Base-by-base conservation (phyloP, 2,888 invertebrate species). In the Luffia ferchaultella region DNA sequence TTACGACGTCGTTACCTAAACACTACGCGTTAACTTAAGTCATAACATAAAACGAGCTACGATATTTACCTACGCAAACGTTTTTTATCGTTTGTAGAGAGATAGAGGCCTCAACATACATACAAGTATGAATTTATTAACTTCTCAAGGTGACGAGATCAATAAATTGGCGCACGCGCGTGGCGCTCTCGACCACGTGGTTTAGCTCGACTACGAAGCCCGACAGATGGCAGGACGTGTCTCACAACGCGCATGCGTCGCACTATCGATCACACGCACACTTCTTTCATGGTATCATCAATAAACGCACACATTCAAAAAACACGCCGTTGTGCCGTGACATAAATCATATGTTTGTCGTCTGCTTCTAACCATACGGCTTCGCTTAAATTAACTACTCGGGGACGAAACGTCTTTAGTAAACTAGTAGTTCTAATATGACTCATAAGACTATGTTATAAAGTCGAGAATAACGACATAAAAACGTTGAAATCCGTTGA, bases 261-360 rank as follows among this genome's bases (percentile, higher is more conserved):
- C 54, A 60, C 64, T 82, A 83, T 83, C 79, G 82, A 82, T 62
- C 79, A 70, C 65, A 62, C 68, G 54, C 72, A 68, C 68, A 61
- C 60, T 52, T 46, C 50, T 48, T 50, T 52, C 16, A 46, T 52
- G 46, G 43, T 19, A 42, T 20, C 2, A 52, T 55, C 57, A 64
- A 62, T 5, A 2, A 42, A 3, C 15, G 18, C 16, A 48, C 65
- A 67, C 63, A 58, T 50, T 54, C 60, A 55, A n/a, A n/a, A n/a
- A n/a, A n/a, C n/a, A n/a, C n/a, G n/a, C n/a, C n/a, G n/a, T n/a
- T n/a, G n/a, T 59, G 58, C 55, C 55, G 57, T 62, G 65, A 70
- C 70, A 72, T 74, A 76, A 76, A 76, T 78, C 79, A 78, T 79
- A 76, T 74, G 78, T 76, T 74, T 70, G 69, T 30, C 3, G n/a